Percentiles rank a stretch among this genome's conserved stretches.
Evolutionary conservation across 2,797 vertebrate species (phyloP).

Genomic region (Oophaga sylvatica): DNA sequence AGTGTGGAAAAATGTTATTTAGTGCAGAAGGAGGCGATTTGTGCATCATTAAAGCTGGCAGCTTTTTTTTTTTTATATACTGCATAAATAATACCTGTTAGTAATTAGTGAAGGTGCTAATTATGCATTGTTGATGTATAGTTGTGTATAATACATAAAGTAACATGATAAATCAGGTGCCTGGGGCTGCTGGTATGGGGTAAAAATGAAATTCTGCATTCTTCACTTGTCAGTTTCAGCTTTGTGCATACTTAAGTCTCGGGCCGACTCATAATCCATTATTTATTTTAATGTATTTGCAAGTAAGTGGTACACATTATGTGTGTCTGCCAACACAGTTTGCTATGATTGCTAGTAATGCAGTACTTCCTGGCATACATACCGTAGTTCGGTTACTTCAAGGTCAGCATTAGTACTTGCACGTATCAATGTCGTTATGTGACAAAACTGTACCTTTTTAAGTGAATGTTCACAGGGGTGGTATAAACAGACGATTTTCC

Average conservation of each 20-base stretch:
- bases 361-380: conserved; percentile 48
- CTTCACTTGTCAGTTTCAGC: conserved; percentile 2
- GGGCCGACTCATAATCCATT: conserved; percentile 34
- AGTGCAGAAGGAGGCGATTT: conserved; percentile 7
- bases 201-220: conserved; percentile 5
- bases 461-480: not conserved
- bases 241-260: conserved; percentile 21
- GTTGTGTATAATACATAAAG: conserved; percentile 3
- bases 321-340: conserved; percentile 59
- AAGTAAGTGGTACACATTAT: conserved; percentile 50
- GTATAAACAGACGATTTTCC: no score
- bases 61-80: not conserved
- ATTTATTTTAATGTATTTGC: conserved; percentile 59
- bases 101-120: conserved; percentile 12
- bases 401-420: conserved; percentile 41
- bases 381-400: conserved; percentile 28
- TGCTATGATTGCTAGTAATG: conserved; percentile 57
- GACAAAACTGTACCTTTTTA: not conserved
- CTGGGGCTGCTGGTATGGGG: not conserved
- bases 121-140: conserved; percentile 18
- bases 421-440: conserved; percentile 6
- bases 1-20: conserved; percentile 46
- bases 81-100: conserved; percentile 14
- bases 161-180: conserved; percentile 6
- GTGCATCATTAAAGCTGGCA: conserved; percentile 18